A percentile compares a stretch with the other conserved stretches of the same genome.
Evolutionary conservation across 2,888 invertebrate species (phyloP).

Genomic region (Diplazon laetatorius): DNA sequence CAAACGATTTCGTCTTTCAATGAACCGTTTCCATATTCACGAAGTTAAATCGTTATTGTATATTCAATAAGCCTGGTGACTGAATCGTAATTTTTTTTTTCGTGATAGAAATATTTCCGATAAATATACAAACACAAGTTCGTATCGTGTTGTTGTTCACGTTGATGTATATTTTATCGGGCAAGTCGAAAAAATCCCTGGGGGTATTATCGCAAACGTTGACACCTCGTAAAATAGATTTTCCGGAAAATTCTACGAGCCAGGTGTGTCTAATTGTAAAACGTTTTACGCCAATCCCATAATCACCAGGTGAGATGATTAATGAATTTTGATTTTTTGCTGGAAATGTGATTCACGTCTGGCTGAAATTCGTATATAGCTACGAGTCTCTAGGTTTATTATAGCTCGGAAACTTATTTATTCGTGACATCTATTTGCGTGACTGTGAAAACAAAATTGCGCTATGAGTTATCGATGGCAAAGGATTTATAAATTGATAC

Average conservation of each 20-base stretch:
- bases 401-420: constrained; percentile 5
- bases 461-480: constrained; percentile 10
- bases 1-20: too few relatives aligned
- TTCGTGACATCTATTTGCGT: constrained; percentile 1
- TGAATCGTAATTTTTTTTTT: constrained; percentile 9
- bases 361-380: not conserved
- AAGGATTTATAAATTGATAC: constrained; percentile 16
- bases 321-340: constrained; percentile 24
- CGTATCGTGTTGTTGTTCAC: not conserved
- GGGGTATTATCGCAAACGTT: constrained; percentile 49
- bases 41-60: not conserved
- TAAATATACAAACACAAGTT: not conserved
- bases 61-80: too few relatives aligned
- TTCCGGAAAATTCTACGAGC: constrained; percentile 22
- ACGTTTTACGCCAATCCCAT: constrained; percentile 15
- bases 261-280: not conserved
- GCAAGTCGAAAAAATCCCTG: constrained; percentile 43
- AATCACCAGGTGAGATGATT: constrained; percentile 29
- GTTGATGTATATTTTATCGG: constrained; percentile 15
- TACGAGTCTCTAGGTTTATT: not conserved
- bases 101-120: not conserved
- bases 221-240: constrained; percentile 56
- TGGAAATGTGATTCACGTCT: constrained; percentile 26
- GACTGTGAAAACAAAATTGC: constrained; percentile 1
- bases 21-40: too few relatives aligned